These are phyloP conservation scores for Phenganax stokvisi DNA, from an alignment of 92 coral and sea anemone genomes.

Conservation along the genomic window DNA sequence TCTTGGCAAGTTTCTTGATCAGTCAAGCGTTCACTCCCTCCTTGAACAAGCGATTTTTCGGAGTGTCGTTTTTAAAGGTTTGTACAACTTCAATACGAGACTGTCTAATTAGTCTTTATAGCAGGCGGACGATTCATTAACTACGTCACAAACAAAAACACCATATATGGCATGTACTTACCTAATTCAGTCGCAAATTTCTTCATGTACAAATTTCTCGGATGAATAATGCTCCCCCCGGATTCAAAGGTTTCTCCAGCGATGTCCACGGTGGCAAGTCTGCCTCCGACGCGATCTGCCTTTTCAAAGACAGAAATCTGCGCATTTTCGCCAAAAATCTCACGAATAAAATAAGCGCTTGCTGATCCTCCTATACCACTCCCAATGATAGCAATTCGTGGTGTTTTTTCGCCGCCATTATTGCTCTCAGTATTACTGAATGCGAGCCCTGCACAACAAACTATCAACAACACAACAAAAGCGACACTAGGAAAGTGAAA, in stretches of 20 bases:
- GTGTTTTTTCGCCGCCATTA: not conserved
- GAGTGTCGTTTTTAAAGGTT: no score
- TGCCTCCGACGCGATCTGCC: conserved; percentile 74
- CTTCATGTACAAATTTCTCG: conserved; percentile 73
- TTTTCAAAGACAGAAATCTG: conserved; percentile 82
- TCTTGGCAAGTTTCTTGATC: no score
- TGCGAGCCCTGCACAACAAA: not conserved
- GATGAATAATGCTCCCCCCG: conserved; percentile 87
- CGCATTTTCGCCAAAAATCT: conserved; percentile 70
- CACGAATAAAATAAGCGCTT: conserved; percentile 65
- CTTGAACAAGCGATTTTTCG: no score
- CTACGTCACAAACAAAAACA: not conserved
- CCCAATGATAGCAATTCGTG: conserved; percentile 73
- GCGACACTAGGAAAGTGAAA: not conserved
- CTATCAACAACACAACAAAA: not conserved
- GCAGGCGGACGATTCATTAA: not conserved
- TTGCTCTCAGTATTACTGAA: not conserved
- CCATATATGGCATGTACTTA: conserved; percentile 32
- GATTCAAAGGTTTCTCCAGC: conserved; percentile 71
- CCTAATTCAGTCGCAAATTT: conserved; percentile 66
- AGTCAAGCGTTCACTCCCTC: no score
- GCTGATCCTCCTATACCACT: conserved; percentile 86
- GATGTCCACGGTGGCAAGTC: conserved; percentile 70
- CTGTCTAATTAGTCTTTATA: not conserved
- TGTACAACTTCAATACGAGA: not conserved